A percentile compares a stretch with the other conserved stretches of the same genome.
Conservation (phyloP, 2,888 invertebrate genomes). For the Zaprionus lineosus region DNA sequence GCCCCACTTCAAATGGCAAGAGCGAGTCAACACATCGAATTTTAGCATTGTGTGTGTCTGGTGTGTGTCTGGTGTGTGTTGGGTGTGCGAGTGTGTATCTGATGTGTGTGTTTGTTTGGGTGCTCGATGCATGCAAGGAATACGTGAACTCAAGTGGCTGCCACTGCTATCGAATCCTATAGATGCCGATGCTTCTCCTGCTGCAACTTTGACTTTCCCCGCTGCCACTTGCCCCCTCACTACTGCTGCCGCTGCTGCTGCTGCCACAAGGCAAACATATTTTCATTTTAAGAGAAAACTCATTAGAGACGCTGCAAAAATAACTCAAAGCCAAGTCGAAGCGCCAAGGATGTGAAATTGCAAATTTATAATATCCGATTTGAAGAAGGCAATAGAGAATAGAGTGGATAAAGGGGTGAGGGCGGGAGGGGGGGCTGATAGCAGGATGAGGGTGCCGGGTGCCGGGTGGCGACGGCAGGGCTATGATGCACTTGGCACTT, state of each 20-base stretch:
- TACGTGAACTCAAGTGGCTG: slow-evolving; percentile 27
- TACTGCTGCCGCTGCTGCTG: not conserved
- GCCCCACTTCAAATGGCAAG: slow-evolving; percentile 48
- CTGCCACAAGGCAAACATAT: slow-evolving; percentile 67
- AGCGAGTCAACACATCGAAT: slow-evolving; percentile 52
- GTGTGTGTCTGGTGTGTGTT: not conserved
- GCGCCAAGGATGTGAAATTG: slow-evolving; percentile 56
- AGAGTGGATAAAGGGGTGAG: too few species aligned
- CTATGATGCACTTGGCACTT: slow-evolving; percentile 45
- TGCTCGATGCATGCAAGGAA: slow-evolving; percentile 11
- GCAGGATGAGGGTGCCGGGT: too few species aligned
- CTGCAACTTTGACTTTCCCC: too few species aligned
- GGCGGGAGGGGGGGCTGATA: not conserved
- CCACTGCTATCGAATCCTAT: too few species aligned
- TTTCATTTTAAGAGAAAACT: slow-evolving; percentile 70
- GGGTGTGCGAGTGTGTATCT: slow-evolving; percentile 5
- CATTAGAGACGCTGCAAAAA: slow-evolving; percentile 67
- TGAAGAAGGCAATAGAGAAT: slow-evolving; percentile 10
- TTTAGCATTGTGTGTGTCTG: slow-evolving; percentile 42
- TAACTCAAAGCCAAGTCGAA: slow-evolving; percentile 39
- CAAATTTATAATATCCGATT: slow-evolving; percentile 77
- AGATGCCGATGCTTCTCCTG: not conserved
- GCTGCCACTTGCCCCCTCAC: too few species aligned
- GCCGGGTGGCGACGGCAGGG: too few species aligned
- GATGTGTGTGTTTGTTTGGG: slow-evolving; percentile 7